Conservation (phyloP, 2,797 vertebrate species). For the Leuciscus waleckii region DNA sequence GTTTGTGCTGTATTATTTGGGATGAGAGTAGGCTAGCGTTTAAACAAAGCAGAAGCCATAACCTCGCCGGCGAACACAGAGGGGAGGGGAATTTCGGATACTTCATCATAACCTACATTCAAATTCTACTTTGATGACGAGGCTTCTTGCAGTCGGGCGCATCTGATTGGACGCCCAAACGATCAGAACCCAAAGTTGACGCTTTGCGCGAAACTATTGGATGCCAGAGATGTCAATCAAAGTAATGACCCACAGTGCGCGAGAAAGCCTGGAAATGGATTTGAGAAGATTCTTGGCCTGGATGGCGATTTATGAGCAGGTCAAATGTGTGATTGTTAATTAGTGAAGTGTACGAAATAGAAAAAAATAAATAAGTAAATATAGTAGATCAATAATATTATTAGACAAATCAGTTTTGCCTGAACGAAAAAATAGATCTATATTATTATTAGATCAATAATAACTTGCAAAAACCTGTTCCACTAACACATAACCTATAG, state of each 20-base stretch:
- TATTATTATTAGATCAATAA: not conserved
- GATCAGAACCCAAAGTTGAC: slow-evolving; percentile 57
- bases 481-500: not conserved
- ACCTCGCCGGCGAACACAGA: slow-evolving; percentile 52
- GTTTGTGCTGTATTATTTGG: not conserved
- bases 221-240: slow-evolving; percentile 61
- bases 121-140: slow-evolving; percentile 74
- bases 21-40: slow-evolving; percentile 60
- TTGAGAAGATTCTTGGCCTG: not conserved
- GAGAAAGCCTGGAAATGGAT: slow-evolving; percentile 67
- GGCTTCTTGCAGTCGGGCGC: slow-evolving; percentile 25
- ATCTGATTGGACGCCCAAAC: slow-evolving; percentile 67
- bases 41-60: slow-evolving; percentile 71
- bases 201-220: slow-evolving; percentile 66
- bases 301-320: not conserved
- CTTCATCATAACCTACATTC: slow-evolving; percentile 72
- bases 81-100: slow-evolving; percentile 70
- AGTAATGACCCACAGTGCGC: slow-evolving; percentile 39
- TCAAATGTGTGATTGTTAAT: not conserved
- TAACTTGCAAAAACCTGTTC: not conserved
- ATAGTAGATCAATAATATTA: too few relatives aligned
- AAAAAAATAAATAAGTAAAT: too few relatives aligned
- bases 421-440: too few relatives aligned
- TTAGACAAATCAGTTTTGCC: too few relatives aligned
- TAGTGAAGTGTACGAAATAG: too few relatives aligned